phyloP scores from a whole-genome alignment of 1,140 invertebrate species.

The Zaprionus davidi region DNA sequence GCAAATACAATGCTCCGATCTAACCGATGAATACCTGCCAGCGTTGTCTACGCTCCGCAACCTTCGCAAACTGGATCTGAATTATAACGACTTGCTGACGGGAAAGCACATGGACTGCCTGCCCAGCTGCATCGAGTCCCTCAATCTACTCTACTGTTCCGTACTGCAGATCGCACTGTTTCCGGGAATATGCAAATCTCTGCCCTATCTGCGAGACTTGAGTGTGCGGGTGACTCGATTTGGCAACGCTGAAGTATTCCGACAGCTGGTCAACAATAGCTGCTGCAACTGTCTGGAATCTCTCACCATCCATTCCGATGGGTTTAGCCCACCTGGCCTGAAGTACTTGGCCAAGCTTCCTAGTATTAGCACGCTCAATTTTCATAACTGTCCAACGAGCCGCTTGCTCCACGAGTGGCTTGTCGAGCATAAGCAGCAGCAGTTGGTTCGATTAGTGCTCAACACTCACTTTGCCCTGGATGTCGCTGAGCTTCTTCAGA shows the following conservation, averaged over 20 bases:
- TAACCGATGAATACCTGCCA: neutral
- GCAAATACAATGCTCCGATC: neutral
- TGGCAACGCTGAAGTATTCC: neutral
- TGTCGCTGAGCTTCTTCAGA: neutral
- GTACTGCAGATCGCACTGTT: neutral
- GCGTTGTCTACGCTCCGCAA: neutral
- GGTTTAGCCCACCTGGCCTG: neutral
- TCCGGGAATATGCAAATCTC: conserved; percentile 1
- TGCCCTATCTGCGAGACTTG: neutral
- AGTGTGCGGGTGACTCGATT: neutral
- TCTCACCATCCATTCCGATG: neutral
- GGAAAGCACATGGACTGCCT: neutral
- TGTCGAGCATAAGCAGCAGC: neutral
- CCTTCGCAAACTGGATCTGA: neutral
- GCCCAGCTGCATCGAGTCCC: neutral
- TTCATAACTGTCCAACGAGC: neutral
- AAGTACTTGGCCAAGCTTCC: conserved; percentile 11
- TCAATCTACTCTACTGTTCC: conserved; percentile 4
- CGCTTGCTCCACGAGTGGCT: neutral
- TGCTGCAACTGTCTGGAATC: neutral
- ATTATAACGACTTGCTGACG: conserved; percentile 1
- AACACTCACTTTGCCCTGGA: too few species aligned
- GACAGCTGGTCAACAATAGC: neutral
- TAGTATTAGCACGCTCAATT: neutral
- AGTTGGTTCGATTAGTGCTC: neutral